Percentiles rank a stretch among this genome's conserved stretches.
Conservation (phyloP, 92 coral and sea anemone species). For the Heliopora coerulea region DNA sequence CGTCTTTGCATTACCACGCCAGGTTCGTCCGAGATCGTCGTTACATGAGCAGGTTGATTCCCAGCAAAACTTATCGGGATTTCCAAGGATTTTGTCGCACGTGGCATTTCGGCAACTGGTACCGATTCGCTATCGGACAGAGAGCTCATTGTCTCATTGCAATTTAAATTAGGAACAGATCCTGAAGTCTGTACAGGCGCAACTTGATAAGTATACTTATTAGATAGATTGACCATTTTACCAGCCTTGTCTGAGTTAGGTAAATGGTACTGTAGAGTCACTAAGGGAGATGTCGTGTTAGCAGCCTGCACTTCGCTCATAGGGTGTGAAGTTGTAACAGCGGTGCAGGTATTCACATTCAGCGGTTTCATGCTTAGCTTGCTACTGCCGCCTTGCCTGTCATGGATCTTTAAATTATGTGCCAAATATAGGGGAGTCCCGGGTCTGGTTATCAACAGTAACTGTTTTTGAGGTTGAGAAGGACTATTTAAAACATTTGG, state of each 20-base stretch:
- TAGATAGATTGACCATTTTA: conserved; percentile 29
- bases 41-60: conserved; percentile 23
- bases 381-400: neutral
- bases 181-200: neutral
- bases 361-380: neutral
- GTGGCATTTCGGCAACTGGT: conserved; percentile 10
- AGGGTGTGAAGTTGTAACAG: neutral
- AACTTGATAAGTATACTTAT: neutral
- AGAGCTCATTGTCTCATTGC: conserved; percentile 1
- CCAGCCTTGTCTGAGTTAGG: conserved; percentile 28
- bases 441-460: neutral
- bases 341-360: neutral
- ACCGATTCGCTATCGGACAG: neutral
- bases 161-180: neutral
- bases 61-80: conserved; percentile 34
- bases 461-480: neutral
- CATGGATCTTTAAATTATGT: neutral
- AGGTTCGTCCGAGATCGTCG: conserved; percentile 22
- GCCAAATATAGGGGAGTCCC: neutral
- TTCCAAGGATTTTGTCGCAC: conserved; percentile 22
- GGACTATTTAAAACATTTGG: neutral
- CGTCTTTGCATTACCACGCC: neutral
- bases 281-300: neutral
- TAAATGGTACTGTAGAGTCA: conserved; percentile 21
- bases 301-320: neutral